Evolutionary conservation across 2,797 vertebrate species (phyloP), one percentile per base, ranked within the genome.

Genomic region (Scleropages formosus): DNA sequence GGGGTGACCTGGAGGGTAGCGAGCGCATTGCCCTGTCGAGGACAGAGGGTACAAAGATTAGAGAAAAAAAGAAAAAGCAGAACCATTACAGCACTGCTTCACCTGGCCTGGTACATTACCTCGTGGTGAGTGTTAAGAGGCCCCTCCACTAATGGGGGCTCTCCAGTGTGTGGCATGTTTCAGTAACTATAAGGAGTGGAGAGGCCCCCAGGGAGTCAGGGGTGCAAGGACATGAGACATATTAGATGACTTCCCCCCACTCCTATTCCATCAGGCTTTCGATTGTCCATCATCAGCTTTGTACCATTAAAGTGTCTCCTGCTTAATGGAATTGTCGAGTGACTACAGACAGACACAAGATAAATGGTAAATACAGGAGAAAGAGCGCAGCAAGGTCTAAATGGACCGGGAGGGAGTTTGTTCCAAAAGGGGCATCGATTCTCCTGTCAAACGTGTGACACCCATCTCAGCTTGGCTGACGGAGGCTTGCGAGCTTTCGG

Each of bases 281-380:
- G 85, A 86, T 90, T 90, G 84, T 91, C 88, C 89, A 91, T 92
- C 89, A 90, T 88, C 87, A 87, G 87, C 78, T 1, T 74, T 78
- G 83, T 83, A 79, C 87, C 87, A 90, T 90, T 90, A 92, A 85
- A 82, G 85, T 87, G 87, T 88, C 88, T 89, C 85, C 79, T 85
- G 82, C 87, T 86, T 91, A 92, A 92, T 92, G 89, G 90, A 90
- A 88, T 90, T 90, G 89, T 91, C 87, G 79, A 83, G 87, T 81
- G 86, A 83, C 85, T 86, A 85, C 84, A 85, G 90, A 91, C 88
- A 84, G 89, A 84, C 83, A 73, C 82, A 88, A 88, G 89, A 91
- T 84, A 84, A 85, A 91, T 91, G 87, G 82, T 89, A 88, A 89
- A 91, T 89, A 89, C 26, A 51, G 63, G 47, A 58, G 59, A 62